A percentile compares a stretch with the other conserved stretches of the same genome.
phyloP scores from a whole-genome alignment of 30 jellyfish, hydroid and myxozoan genomes.

The Pelagia noctiluca region DNA sequence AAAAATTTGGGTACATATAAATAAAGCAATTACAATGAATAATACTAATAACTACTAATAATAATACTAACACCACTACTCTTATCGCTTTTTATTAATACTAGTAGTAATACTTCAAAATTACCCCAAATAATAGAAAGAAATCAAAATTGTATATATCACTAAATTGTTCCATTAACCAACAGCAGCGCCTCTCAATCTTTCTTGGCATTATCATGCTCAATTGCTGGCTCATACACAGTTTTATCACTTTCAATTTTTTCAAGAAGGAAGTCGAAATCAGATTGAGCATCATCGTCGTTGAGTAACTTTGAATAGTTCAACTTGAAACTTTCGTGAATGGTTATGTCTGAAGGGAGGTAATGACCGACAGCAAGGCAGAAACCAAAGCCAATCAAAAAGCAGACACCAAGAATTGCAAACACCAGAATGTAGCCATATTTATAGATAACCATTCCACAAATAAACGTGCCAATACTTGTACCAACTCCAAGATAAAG shows the following conservation, averaged over 20 bases:
- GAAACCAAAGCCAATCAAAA: slow-evolving; percentile 73
- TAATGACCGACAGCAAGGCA: slow-evolving; percentile 62
- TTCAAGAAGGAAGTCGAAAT: slow-evolving; percentile 51
- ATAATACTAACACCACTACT: too few species aligned
- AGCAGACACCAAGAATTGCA: slow-evolving; percentile 62
- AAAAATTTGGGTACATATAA: too few species aligned
- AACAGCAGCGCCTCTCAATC: too few species aligned
- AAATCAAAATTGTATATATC: too few species aligned
- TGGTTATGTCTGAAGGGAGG: slow-evolving; percentile 63
- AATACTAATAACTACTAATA: too few species aligned
- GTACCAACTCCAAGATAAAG: slow-evolving; percentile 86
- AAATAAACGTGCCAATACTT: slow-evolving; percentile 75
- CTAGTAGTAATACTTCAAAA: too few species aligned
- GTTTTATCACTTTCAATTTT: too few species aligned
- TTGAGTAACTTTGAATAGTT: slow-evolving; percentile 25
- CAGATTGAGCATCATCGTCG: slow-evolving; percentile 58
- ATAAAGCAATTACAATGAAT: too few species aligned
- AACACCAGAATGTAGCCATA: slow-evolving; percentile 79
- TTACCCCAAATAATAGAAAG: too few species aligned
- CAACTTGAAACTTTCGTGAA: slow-evolving; percentile 61
- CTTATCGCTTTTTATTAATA: too few species aligned
- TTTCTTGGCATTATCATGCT: not conserved
- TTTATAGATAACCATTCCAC: slow-evolving; percentile 60
- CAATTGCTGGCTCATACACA: too few species aligned
- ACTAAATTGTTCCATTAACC: too few species aligned